These are phyloP conservation scores for Scrobipalpa atriplicella DNA, from an alignment of 2,888 invertebrate species.

Conservation along the genomic window DNA sequence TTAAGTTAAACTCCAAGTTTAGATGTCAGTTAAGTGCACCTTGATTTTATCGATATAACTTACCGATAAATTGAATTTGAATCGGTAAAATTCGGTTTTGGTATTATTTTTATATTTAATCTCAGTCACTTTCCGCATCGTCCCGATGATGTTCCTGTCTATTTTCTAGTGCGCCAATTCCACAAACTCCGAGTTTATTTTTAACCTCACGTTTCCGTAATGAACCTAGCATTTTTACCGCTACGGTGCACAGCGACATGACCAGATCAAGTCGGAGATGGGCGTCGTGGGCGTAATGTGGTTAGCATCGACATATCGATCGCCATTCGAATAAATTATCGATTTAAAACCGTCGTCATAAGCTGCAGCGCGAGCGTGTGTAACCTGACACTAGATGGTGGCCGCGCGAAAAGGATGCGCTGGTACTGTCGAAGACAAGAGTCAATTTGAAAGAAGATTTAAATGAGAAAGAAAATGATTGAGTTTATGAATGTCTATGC, in stretches of 20 bases:
- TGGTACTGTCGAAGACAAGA: constrained; percentile 44
- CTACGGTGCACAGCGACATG: not conserved
- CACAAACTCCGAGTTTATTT: not conserved
- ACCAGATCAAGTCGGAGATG: constrained; percentile 22
- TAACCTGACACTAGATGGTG: constrained; percentile 65
- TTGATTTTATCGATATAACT: constrained; percentile 42
- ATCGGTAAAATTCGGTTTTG: constrained; percentile 42
- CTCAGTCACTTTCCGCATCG: too few species aligned
- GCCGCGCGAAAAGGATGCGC: constrained; percentile 63
- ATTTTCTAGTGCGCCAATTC: too few species aligned
- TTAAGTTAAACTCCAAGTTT: constrained; percentile 48
- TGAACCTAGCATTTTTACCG: constrained; percentile 15
- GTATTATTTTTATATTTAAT: too few species aligned
- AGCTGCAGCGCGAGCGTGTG: constrained; percentile 46
- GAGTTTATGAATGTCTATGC: too few species aligned
- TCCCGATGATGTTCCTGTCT: too few species aligned
- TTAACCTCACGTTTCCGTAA: not conserved
- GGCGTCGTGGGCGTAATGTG: constrained; percentile 64
- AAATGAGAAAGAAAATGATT: too few species aligned
- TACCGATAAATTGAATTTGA: constrained; percentile 46
- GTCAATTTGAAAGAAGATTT: not conserved
- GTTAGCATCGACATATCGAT: constrained; percentile 49
- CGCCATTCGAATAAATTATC: constrained; percentile 70
- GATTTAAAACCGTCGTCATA: constrained; percentile 65
- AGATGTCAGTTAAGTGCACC: constrained; percentile 41